Base-by-base conservation (phyloP, 2,797 vertebrate genomes). In the Meda fulgida region DNA sequence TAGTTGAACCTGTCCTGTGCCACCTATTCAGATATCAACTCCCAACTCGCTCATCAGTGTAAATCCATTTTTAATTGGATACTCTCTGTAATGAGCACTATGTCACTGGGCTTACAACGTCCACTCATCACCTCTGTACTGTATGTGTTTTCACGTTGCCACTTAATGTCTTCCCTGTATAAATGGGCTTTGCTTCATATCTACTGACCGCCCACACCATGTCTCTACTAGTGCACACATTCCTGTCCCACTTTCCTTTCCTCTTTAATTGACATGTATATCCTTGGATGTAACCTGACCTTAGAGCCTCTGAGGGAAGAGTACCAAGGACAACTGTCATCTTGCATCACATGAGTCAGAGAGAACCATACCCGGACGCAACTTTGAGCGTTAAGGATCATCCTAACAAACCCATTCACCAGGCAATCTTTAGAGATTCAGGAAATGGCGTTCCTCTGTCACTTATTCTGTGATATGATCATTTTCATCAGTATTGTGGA, bases 31-130 rank as follows among this genome's bases (percentile, higher is more conserved):
- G 29, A 40, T 58, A 48, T 70, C 48, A 65, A 19, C 55, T 77
- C 36, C 81, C 46, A 72, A n/a, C n/a, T n/a, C 38, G 21, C 51
- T 58, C 81, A 80, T 60, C 76, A 48, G 31, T 72, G 46, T 72
- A 85, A 87, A 84, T 89, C 71, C 34, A 36, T 51, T 60, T 81
- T 89, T 88, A 91, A 91, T 90, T 89, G 89, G 67, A 89, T 82
- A 85, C 87, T 85, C 84, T 82, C 78, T 91, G 71, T 91, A 85
- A 89, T 87, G 77, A 85, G 70, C 81, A 76, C 77, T 77, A 48
- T 67, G 66, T 73, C 69, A 66, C 21, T 23, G 7, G 11, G 19
- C 16, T 53, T 16, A 48, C 51, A 3, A 11, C 31, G 4, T 66
- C 31, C 10, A n/a, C 31, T 55, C 43, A 29, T 69, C 38, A 40